Evolutionary conservation across 2,113 vertebrate genomes (phyloP), one percentile per base, ranked within the genome.

Genomic region (Gavialis gangeticus): DNA sequence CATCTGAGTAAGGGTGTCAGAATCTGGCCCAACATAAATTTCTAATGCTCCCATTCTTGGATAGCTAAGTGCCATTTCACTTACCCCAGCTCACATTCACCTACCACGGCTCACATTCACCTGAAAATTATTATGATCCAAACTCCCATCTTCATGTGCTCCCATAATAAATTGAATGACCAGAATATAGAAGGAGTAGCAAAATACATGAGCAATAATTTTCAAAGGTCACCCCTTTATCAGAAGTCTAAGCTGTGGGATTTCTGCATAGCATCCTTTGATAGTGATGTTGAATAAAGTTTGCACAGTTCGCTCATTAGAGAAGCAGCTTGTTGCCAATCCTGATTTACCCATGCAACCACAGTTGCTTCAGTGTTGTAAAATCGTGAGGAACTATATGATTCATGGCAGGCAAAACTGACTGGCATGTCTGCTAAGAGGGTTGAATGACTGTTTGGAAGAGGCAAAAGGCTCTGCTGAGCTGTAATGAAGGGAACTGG

Each of bases 61-160:
- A 13, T 37, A 71, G 3, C 3, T 84, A 59, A 7, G 1, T 87
- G 2, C 0, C 13, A 0, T 59, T 4, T 16, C 34, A 83, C 55
- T 71, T 46, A 69, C 13, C 57, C n/a, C 12, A 85, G 2, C 21
- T 7, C 63, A 2, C 4, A 27, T 25, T 15, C 80, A 2, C 62
- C 3, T 84, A 77, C 34, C 82, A 27, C 12, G 67, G 0, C 3
- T 82, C 21, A 64, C 64, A 10, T 7, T 82, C 17, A 76, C 18
- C 10, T 60, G 19, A 76, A 92, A 87, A 46, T 25, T 66, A 27
- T 25, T 7, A 64, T 14, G 27, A 64, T 64, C 63, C 28, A 64
- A 64, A 64, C 16, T 64, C 3, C 28, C 14, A 16, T 25, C 28
- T 64, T 64, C 13, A 28, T 64, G 27, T 14, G 1, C 15, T 60